Evolutionary conservation across 1,140 invertebrate species (phyloP), one percentile per base, ranked within the genome.

Genomic region (Orchestia grillus): DNA sequence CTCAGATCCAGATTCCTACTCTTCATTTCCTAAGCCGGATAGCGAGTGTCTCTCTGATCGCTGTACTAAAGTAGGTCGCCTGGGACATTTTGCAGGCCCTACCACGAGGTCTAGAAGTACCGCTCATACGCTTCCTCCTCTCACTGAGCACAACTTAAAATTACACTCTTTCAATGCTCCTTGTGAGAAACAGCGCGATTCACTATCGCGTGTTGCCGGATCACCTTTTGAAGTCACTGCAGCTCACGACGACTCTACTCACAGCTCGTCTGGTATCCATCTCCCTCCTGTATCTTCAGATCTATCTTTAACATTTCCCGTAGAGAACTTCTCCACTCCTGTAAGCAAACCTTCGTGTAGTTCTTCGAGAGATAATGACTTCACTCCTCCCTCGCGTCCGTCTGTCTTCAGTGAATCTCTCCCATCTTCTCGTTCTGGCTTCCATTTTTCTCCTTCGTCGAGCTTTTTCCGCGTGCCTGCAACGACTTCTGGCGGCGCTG

Each of bases 21-120:
- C 92, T 15, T 94, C 92, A 16, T 94, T 94, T 94, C 36, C 92
- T 45, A 94, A 94, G 47, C 92, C 43, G 15, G 92, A 94, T 0
- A 11, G 36, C 11, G 92, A 94, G 40, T 23, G 6, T 91, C 88
- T 91, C 62, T 36, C 43, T 40, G 92, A 94, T 40, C 92, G 92
- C 41, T 44, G 19, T 8, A 94, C 92, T 15, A 47, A 40, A 47
- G 40, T 47, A 45, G 92, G 43, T 6, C 92, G 92, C 11, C 44
- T 44, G 11, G 43, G 43, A 19, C 44, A 94, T 36, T 94, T 94
- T 47, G 40, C 44, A 45, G 92, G 92, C 92, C 92, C 92, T 28
- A 94, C 92, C 43, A 94, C 92, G 8, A 94, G 92, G 92, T 94
- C 92, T n/a, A 94, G 92, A n/a, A 94, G 92, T 40, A 94, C 92